Base-by-base conservation (phyloP, 2,113 vertebrate species). In the Neogobius melanostomus region DNA sequence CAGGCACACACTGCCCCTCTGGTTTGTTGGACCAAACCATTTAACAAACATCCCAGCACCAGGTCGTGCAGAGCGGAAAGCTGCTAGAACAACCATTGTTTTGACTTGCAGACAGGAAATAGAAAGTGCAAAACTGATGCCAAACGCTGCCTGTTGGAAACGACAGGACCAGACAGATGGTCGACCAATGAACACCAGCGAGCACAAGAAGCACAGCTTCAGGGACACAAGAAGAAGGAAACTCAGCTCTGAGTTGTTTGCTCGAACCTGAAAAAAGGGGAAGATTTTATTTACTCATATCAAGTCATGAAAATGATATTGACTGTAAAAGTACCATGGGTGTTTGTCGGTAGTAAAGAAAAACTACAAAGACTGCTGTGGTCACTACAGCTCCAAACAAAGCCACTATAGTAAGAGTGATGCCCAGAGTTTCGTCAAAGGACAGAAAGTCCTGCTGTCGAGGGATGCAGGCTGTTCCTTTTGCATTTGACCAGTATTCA, bases 181-280 rank as follows among this genome's bases (percentile, higher is more conserved):
- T n/a, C 77, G 91, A 1, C 91, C 91, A 16, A 92, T 93, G 71
- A 93, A 93, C 28, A 92, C 74, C 79, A 93, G 83, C 0, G 91
- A 91, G 79, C 91, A 93, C 44, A 93, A 74, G 76, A 93, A 93
- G 76, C 92, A 93, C 62, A 92, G 76, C 74, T 91, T 92, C 43
- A 93, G 82, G 0, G 91, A 92, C 72, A 92, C 4, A 21, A 93
- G 89, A 17, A 91, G 85, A 49, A 91, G 71, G 71, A 93, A 93
- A 75, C 92, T 93, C 66, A 93, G 83, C 57, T 93, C 92, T 10
- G 91, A 92, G 71, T 93, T 93, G 69, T 93, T 93, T 68, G 92
- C 91, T 42, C 88, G 87, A 0, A 93, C 88, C 88, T 88, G 5
- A 0, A 77, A 17, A 50, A 12, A 14, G 21, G 21, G 21, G 21